Conservation (phyloP, 2,888 invertebrate genomes). For the Horisme vitalbata region DNA sequence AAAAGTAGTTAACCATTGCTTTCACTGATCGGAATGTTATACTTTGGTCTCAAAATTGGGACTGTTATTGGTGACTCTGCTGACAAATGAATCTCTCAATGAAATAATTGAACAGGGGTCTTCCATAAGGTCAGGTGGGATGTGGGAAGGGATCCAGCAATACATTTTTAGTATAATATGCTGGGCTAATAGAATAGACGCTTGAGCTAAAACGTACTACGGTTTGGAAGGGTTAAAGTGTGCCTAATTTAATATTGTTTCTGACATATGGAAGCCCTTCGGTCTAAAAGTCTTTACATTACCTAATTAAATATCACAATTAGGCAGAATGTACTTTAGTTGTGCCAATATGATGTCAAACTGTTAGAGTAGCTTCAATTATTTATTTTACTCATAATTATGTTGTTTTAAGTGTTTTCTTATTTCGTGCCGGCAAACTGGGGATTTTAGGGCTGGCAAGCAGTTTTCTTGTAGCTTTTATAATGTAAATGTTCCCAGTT, state of each 20-base stretch:
- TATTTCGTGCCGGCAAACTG: slow-evolving; percentile 35
- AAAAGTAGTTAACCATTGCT: too few species aligned
- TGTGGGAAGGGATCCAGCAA: too few species aligned
- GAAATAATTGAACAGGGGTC: slow-evolving; percentile 4
- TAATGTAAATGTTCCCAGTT: slow-evolving; percentile 54
- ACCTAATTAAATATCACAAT: slow-evolving; percentile 16
- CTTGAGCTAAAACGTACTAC: not conserved
- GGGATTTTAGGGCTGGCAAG: slow-evolving; percentile 34
- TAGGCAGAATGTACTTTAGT: slow-evolving; percentile 27
- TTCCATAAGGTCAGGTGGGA: not conserved
- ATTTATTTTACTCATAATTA: slow-evolving; percentile 53
- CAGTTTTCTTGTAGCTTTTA: slow-evolving; percentile 24
- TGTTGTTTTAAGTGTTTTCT: slow-evolving; percentile 57
- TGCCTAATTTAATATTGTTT: not conserved
- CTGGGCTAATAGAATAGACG: not conserved
- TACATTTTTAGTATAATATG: too few species aligned
- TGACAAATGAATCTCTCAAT: slow-evolving; percentile 10
- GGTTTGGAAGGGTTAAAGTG: not conserved
- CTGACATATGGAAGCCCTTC: slow-evolving; percentile 3
- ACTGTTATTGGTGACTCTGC: too few species aligned
- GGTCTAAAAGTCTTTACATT: slow-evolving; percentile 9
- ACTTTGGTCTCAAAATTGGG: too few species aligned
- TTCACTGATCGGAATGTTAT: not conserved
- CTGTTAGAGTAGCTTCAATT: slow-evolving; percentile 40
- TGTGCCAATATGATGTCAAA: slow-evolving; percentile 36